Conservation (phyloP, 2,113 vertebrate genomes). For the Vimba vimba region DNA sequence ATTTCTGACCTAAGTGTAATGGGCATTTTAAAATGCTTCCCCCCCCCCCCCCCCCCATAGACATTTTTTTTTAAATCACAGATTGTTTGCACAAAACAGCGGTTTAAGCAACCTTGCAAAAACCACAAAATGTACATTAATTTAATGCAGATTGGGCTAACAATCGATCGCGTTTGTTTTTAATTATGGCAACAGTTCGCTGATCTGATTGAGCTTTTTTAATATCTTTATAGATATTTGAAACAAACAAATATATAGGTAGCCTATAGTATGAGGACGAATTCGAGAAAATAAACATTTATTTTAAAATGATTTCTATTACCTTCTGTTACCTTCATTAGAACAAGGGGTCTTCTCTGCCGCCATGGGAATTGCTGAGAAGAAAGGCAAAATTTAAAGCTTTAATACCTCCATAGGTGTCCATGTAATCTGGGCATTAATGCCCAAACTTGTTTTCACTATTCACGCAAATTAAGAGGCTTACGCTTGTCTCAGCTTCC, state of each 20-base stretch:
- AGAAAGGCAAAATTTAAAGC: slow-evolving; percentile 24
- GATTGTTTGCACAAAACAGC: background rate
- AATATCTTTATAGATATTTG: too few species aligned
- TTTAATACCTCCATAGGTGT: slow-evolving; percentile 27
- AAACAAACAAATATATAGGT: too few species aligned
- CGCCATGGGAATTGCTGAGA: slow-evolving; percentile 28
- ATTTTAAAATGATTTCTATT: too few species aligned
- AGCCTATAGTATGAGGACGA: too few species aligned
- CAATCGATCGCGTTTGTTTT: too few species aligned
- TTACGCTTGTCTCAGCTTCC: slow-evolving; percentile 50
- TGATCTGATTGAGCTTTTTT: too few species aligned
- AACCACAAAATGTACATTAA: background rate
- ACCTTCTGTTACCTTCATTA: background rate
- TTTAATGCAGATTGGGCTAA: background rate
- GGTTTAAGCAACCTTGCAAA: background rate
- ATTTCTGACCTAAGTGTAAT: background rate
- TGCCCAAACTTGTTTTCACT: slow-evolving; percentile 46
- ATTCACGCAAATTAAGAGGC: slow-evolving; percentile 59
- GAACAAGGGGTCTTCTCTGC: background rate
- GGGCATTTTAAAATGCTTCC: background rate
- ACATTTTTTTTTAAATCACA: background rate
- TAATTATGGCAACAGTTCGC: too few species aligned
- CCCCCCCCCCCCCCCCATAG: too few species aligned
- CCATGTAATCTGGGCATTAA: slow-evolving; percentile 37
- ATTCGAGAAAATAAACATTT: too few species aligned